Evolutionary conservation across 2,113 vertebrate species (phyloP), one percentile per base, ranked within the genome.

Genomic region (Reinhardtius hippoglossoides): DNA sequence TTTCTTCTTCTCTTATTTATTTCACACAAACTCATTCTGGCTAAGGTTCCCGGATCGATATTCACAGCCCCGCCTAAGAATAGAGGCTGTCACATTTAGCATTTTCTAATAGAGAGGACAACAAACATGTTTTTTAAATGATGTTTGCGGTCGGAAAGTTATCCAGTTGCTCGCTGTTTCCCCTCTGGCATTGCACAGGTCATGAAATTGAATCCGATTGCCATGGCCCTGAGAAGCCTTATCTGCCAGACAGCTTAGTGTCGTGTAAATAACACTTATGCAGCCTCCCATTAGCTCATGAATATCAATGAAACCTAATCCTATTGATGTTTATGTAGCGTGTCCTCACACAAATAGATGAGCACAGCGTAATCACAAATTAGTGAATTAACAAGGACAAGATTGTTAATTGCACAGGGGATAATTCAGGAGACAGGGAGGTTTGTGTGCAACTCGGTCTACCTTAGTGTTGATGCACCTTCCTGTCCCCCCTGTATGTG

Each of bases 301-400:
- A 94, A 95, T 95, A 92, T 93, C 89, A 91, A 93, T 93, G 89
- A 81, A 83, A 87, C 79, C 82, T 92, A 93, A 93, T 94, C 89
- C 92, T 90, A 88, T 89, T 88, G 89, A 91, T 93, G 90, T 93
- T 91, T 93, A 88, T 86, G 88, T 91, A 91, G 86, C 64, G 60
- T 87, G 84, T 88, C 90, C 80, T 82, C 74, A 64, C 79, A 77
- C 87, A 88, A 92, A 88, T 76, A 90, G 85, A 90, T 21, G 85
- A 85, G 90, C 76, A 59, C 65, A 59, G 65, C 59, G 35, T 87
- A 90, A 95, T 92, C 87, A 80, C 88, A 92, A 81, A 88, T 91
- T 87, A 88, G 62, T 58, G 71, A 84, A 90, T 87, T 90, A 92
- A 90, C 79, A 44, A 85, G 84, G 76, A 89, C 76, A 71, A 67